Percentiles rank a stretch among this genome's conserved stretches.
Evolutionary conservation across 2,113 vertebrate genomes (phyloP).

Genomic region (Conger conger): DNA sequence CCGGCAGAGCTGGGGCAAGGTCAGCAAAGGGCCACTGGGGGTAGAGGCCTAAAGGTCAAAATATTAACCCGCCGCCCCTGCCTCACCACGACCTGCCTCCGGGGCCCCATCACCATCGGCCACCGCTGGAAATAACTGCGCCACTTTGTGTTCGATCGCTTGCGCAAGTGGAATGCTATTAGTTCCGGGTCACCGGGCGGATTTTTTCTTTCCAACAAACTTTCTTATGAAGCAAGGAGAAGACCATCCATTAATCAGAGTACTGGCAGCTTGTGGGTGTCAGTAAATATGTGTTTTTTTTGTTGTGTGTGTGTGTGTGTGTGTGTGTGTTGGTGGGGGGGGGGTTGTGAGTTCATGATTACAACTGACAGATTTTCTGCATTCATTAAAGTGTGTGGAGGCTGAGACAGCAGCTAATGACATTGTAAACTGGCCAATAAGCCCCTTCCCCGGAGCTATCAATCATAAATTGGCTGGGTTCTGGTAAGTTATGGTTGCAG

Average conservation of each 20-base stretch:
- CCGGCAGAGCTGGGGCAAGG: neutral
- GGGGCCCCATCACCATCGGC: conserved; percentile 29
- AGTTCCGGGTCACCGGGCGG: conserved; percentile 43
- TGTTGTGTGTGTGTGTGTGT: conserved; percentile 1
- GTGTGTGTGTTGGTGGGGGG: neutral
- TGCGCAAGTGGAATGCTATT: conserved; percentile 49
- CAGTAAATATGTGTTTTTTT: conserved; percentile 44
- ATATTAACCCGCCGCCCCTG: conserved; percentile 27
- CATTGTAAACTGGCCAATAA: conserved; percentile 54
- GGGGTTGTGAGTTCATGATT: conserved; percentile 45
- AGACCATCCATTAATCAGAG: conserved; percentile 47
- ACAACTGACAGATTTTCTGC: conserved; percentile 56
- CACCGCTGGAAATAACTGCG: conserved; percentile 30
- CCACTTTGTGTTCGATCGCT: conserved; percentile 38
- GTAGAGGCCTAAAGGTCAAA: neutral
- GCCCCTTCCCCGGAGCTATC: conserved; percentile 51
- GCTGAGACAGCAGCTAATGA: conserved; percentile 47
- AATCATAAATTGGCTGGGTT: conserved; percentile 51
- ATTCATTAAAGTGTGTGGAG: conserved; percentile 52
- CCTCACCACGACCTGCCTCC: conserved; percentile 31
- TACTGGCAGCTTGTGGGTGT: conserved; percentile 42
- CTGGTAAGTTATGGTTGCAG: conserved; percentile 42
- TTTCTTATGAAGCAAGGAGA: conserved; percentile 47
- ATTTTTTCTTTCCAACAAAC: conserved; percentile 47
- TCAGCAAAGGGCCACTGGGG: conserved; percentile 7